Conservation (phyloP, 2,113 vertebrate genomes). For the Aspidoscelis tigris region DNA sequence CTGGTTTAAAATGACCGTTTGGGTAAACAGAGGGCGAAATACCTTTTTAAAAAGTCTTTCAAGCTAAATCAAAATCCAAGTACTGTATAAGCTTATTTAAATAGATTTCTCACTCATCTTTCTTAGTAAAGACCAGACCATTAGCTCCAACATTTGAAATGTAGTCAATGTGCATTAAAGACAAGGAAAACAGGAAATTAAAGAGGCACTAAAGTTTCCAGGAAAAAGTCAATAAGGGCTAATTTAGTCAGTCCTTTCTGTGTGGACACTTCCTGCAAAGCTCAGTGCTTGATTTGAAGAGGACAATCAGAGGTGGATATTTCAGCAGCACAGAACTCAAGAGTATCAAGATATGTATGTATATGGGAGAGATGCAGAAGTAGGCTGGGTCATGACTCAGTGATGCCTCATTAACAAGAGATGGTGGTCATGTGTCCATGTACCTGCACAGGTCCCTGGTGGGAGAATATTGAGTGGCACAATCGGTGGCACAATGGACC, state of each 20-base stretch:
- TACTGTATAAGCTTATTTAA: neutral
- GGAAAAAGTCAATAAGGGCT: neutral
- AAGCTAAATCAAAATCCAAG: neutral
- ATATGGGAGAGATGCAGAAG: neutral
- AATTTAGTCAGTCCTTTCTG: neutral
- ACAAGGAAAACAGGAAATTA: neutral
- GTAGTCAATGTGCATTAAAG: neutral
- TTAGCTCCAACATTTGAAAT: neutral
- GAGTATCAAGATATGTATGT: neutral
- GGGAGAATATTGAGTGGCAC: no score
- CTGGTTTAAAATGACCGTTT: constrained; percentile 10
- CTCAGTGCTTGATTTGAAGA: neutral
- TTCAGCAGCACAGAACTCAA: no score
- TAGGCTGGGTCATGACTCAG: neutral
- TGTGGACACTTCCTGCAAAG: neutral
- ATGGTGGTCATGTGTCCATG: no score
- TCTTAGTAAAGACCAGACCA: neutral
- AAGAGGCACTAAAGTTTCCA: neutral
- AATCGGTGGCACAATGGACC: no score
- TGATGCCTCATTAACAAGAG: no score
- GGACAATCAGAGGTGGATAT: no score
- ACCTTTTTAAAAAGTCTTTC: neutral
- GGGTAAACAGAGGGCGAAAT: neutral
- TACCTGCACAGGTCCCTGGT: no score
- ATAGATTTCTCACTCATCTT: neutral